phyloP scores from a whole-genome alignment of 2,797 vertebrate genomes.

The Pachyuromys duprasi region DNA sequence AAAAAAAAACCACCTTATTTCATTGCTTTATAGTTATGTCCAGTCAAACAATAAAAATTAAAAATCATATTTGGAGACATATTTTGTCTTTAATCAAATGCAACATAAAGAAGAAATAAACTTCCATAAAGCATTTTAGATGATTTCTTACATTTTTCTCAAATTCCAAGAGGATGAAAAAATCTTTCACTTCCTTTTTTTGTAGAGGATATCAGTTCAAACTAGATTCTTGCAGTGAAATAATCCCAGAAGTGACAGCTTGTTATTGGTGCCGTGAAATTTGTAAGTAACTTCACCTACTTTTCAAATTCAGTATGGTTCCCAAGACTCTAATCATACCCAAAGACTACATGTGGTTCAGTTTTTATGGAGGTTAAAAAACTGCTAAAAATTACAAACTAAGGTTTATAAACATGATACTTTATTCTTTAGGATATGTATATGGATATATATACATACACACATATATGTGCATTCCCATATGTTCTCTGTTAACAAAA shows the following conservation, averaged over 20 bases:
- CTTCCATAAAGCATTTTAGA: background rate
- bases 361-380: background rate
- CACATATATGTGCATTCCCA: background rate
- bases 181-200: conserved; percentile 2
- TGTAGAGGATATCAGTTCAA: background rate
- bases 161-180: background rate
- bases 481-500: conserved; percentile 15
- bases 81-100: background rate
- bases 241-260: background rate
- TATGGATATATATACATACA: background rate
- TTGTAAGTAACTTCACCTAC: conserved; percentile 15
- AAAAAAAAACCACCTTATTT: background rate
- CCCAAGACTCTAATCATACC: background rate
- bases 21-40: background rate
- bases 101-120: background rate
- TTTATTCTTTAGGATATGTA: conserved; percentile 9
- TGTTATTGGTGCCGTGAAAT: background rate
- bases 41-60: background rate
- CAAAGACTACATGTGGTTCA: background rate
- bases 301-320: conserved; percentile 21
- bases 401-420: conserved; percentile 42
- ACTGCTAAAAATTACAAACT: conserved; percentile 20
- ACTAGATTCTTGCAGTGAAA: background rate
- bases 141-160: background rate
- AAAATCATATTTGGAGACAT: background rate